Conservation (phyloP, 2,797 vertebrate genomes). For the Urocyon cinereoargenteus region DNA sequence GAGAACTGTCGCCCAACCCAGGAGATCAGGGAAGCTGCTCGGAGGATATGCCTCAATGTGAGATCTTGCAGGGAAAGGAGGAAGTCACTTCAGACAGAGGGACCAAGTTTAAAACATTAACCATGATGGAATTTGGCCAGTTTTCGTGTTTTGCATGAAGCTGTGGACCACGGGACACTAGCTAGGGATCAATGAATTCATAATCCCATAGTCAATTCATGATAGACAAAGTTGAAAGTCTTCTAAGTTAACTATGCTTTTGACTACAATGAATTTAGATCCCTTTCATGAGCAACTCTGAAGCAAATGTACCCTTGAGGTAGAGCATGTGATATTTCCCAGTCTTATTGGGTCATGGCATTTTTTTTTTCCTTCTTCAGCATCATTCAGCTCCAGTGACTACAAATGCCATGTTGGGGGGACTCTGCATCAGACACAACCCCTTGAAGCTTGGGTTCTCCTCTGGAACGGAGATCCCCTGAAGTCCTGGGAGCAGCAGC, state of each 20-base stretch:
- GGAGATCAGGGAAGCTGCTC: background rate
- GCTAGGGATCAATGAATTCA: background rate
- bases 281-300: slow-evolving; percentile 27
- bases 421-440: background rate
- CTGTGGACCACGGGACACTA: background rate
- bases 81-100: background rate
- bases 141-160: background rate
- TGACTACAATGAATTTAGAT: slow-evolving; percentile 52
- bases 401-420: background rate
- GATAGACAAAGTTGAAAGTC: slow-evolving; percentile 1
- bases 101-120: background rate
- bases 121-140: background rate
- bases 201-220: slow-evolving; percentile 22
- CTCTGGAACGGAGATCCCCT: background rate
- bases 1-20: background rate
- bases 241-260: slow-evolving; percentile 53
- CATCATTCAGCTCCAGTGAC: background rate
- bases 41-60: background rate
- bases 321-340: background rate
- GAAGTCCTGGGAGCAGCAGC: background rate
- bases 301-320: background rate
- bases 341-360: background rate
- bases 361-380: background rate
- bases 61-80: background rate
- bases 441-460: background rate